A percentile compares a stretch with the other conserved stretches of the same genome.
These are phyloP conservation scores for Azorinus chamasolen DNA, from an alignment of 2,888 invertebrate genomes.

Conservation along the genomic window DNA sequence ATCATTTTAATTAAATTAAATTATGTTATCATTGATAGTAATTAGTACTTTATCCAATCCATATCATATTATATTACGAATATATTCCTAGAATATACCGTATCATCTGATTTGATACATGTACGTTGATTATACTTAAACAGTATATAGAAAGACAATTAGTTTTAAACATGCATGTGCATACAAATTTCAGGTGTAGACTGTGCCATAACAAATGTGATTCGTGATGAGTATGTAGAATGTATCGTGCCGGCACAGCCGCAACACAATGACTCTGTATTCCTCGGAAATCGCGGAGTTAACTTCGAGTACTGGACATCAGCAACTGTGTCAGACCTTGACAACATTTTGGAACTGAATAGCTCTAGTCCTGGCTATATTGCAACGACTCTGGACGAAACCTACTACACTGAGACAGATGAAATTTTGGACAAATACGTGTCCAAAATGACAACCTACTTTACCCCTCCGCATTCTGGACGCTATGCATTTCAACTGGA, in stretches of 20 bases:
- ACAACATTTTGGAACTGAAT: slow-evolving; percentile 31
- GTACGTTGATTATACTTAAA: too few relatives aligned
- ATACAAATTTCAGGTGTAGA: slow-evolving; percentile 66
- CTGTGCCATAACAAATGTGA: slow-evolving; percentile 57
- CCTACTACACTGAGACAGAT: slow-evolving; percentile 45
- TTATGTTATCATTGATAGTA: too few relatives aligned
- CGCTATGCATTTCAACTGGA: slow-evolving; percentile 69
- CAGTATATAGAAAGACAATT: too few relatives aligned
- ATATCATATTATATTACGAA: too few relatives aligned
- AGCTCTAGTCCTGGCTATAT: slow-evolving; percentile 54
- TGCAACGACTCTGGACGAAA: slow-evolving; percentile 55
- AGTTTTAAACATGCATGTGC: too few relatives aligned
- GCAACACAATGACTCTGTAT: slow-evolving; percentile 11
- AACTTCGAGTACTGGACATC: slow-evolving; percentile 67
- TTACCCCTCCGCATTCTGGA: slow-evolving; percentile 72
- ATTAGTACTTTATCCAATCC: too few relatives aligned
- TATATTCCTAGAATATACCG: too few relatives aligned
- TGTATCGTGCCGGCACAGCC: slow-evolving; percentile 64
- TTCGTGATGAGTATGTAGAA: slow-evolving; percentile 53
- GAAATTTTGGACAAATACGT: slow-evolving; percentile 61
- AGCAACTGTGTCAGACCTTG: slow-evolving; percentile 30
- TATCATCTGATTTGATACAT: too few relatives aligned
- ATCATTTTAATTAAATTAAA: too few relatives aligned
- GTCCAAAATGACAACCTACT: slow-evolving; percentile 69
- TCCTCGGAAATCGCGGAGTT: slow-evolving; percentile 71